phyloP scores from a whole-genome alignment of 1,140 invertebrate genomes.

The Limonius californicus region DNA sequence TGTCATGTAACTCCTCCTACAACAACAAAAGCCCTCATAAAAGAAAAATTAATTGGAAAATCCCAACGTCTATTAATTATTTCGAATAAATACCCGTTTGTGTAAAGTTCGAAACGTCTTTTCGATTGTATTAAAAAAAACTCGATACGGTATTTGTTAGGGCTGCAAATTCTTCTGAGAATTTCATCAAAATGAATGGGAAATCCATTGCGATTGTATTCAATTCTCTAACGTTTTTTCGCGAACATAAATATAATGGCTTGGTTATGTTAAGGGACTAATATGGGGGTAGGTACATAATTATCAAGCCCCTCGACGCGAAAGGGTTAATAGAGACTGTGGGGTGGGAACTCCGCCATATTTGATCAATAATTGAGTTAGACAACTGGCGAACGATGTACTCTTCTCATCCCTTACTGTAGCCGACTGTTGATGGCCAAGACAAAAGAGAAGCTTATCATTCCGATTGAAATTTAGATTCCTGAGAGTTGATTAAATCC shows the following conservation, averaged over 20 bases:
- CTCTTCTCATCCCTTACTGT: slow-evolving; percentile 35
- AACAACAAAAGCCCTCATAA: neutral
- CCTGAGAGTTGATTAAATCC: neutral
- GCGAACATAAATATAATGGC: slow-evolving; percentile 44
- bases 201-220: neutral
- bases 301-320: slow-evolving; percentile 44
- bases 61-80: neutral
- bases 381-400: slow-evolving; percentile 47
- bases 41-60: slow-evolving; percentile 4
- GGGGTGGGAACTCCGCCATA: slow-evolving; percentile 47
- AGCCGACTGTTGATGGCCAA: slow-evolving; percentile 11
- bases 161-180: neutral
- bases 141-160: neutral
- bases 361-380: slow-evolving; percentile 51
- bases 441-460: neutral
- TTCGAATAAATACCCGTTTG: neutral
- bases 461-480: slow-evolving; percentile 4
- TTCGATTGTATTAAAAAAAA: no score
- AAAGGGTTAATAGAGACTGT: slow-evolving; percentile 46
- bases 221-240: slow-evolving; percentile 25
- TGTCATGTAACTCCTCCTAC: slow-evolving; percentile 18
- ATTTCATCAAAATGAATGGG: neutral
- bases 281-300: slow-evolving; percentile 47
- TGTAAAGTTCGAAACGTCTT: no score
- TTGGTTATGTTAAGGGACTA: slow-evolving; percentile 42